Evolutionary conservation across 2,113 vertebrate genomes (phyloP), one percentile per base, ranked within the genome.

Genomic region (Sciurus niger): DNA sequence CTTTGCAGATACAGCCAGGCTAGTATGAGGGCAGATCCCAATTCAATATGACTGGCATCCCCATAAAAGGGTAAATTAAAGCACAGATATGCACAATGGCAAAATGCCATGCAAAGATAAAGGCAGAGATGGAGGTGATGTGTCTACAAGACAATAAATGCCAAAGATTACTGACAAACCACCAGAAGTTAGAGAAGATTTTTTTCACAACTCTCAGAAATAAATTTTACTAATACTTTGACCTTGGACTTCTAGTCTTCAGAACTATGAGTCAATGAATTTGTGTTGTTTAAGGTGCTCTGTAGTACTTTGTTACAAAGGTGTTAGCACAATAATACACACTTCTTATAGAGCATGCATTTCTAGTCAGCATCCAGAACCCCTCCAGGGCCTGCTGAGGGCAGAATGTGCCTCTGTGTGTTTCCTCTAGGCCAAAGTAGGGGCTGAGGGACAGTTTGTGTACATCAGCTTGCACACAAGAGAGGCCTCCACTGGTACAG

Each of bases 1-100:
- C 43, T 90, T 77, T 76, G 28, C 30, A 79, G 74, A 92, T 51
- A 2, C 76, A 58, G 93, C 72, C 67, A 92, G 92, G 60, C 82
- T 92, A 74, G 77, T 10, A 65, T 72, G 25, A 72, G 53, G 8
- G 63, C 55, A 11, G 25, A 28, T 32, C 34, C 4, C 82, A 83
- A 87, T 46, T 37, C 73, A 84, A 11, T 13, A 11, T 24, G 43
- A 84, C n/a, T 18, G 32, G 46, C 55, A 16, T 65, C 58, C 34
- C 94, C 30, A 28, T 60, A 58, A 60, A 92, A 51, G 40, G 22
- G 34, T 16, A n/a, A 63, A 51, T 89, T 48, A 85, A 46, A 37
- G 85, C 77, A 89, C 58, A 91, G 58, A 84, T 37, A 40, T 40
- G 40, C 40, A 40, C 40, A 51, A 16, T 37, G 43, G 28, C 51